Evolutionary conservation across 2,113 vertebrate genomes (phyloP).

Genomic region (Peromyscus polionotus): DNA sequence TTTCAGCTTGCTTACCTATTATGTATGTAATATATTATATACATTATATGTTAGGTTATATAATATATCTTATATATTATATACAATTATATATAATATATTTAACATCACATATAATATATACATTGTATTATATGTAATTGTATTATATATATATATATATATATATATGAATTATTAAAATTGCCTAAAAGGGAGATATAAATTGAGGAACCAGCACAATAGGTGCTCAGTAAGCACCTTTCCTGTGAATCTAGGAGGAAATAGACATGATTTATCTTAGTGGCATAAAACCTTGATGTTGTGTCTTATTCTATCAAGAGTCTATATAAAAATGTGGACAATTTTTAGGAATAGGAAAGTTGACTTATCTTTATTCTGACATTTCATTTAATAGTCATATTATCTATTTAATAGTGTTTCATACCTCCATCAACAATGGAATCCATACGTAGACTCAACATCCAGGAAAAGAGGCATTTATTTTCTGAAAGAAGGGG

Average conservation of each 20-base stretch:
- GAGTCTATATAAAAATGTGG: not conserved
- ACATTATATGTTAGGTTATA: no score
- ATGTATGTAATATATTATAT: not conserved
- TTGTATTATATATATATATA: not conserved
- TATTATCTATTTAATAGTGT: not conserved
- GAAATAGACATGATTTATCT: not conserved
- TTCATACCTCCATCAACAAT: not conserved
- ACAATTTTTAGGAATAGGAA: not conserved
- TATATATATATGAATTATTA: not conserved
- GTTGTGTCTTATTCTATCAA: not conserved
- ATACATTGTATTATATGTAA: not conserved
- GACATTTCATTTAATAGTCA: not conserved
- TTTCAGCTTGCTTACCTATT: not conserved
- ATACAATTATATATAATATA: no score
- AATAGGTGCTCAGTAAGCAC: not conserved
- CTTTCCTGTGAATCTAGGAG: not conserved
- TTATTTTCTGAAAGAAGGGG: not conserved
- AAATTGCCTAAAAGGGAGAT: not conserved
- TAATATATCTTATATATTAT: not conserved
- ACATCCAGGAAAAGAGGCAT: not conserved
- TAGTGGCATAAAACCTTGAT: not conserved
- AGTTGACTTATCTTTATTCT: conserved; percentile 4
- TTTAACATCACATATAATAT: not conserved
- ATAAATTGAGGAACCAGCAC: not conserved
- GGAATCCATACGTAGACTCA: not conserved